Percentiles rank a stretch among this genome's conserved stretches.
Conservation (phyloP, 64 coral and sea anemone genomes). For the Montipora foliosa region DNA sequence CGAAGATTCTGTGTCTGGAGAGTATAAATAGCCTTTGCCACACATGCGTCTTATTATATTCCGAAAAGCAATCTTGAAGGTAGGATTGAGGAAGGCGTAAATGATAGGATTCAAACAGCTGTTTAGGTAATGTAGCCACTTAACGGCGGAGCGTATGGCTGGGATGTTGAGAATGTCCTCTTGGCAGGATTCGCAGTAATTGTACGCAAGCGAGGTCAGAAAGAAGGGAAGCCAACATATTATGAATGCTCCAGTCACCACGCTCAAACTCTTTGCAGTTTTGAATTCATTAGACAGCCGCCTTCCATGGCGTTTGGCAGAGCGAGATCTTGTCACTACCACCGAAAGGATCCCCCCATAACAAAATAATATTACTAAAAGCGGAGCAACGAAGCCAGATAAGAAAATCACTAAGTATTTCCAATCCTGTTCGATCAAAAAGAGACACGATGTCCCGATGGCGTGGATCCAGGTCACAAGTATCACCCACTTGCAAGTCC, state of each 20-base stretch:
- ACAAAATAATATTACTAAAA: constrained; percentile 78
- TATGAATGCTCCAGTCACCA: constrained; percentile 89
- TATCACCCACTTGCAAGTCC: constrained; percentile 75
- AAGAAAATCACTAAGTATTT: constrained; percentile 76
- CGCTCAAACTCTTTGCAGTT: constrained; percentile 91
- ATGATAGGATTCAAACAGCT: constrained; percentile 95
- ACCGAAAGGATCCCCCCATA: constrained; percentile 83
- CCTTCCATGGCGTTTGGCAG: constrained; percentile 79
- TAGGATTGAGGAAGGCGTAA: constrained; percentile 92
- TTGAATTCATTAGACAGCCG: constrained; percentile 90
- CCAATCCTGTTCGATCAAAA: constrained; percentile 43
- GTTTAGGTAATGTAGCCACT: constrained; percentile 93
- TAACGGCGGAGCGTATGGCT: constrained; percentile 75
- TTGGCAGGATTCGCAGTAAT: constrained; percentile 43
- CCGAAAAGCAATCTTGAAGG: constrained; percentile 87
- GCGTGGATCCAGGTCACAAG: constrained; percentile 75
- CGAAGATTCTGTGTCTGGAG: constrained; percentile 29
- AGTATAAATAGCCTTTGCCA: neutral
- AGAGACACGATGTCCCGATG: constrained; percentile 35
- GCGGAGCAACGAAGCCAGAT: constrained; percentile 77
- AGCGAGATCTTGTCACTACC: constrained; percentile 69
- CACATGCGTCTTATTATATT: constrained; percentile 81
- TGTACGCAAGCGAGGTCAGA: constrained; percentile 57
- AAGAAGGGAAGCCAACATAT: constrained; percentile 93
- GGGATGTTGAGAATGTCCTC: constrained; percentile 45